Evolutionary conservation across 1,140 invertebrate genomes (phyloP).

Genomic region (Apis dorsata): DNA sequence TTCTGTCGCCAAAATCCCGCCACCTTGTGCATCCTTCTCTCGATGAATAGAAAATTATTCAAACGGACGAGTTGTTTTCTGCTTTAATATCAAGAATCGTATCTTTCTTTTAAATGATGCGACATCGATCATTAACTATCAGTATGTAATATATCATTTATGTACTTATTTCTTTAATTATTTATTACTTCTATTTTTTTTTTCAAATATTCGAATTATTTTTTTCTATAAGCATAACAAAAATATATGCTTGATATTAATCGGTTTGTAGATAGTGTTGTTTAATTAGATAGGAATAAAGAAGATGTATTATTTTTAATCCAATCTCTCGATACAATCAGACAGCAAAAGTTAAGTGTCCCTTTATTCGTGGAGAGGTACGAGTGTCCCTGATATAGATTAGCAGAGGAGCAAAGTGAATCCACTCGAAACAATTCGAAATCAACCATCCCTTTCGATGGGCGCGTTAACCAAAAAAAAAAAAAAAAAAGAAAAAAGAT

Average conservation of each 20-base stretch:
- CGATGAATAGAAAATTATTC: neutral
- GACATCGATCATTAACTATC: no score
- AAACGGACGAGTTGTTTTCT: neutral
- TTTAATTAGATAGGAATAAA: conserved; percentile 28
- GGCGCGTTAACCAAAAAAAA: conserved; percentile 33
- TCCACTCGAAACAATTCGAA: conserved; percentile 60
- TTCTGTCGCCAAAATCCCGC: neutral
- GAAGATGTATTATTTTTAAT: conserved; percentile 3
- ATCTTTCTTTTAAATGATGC: no score
- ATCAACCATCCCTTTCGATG: conserved; percentile 33
- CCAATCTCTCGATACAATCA: conserved; percentile 16
- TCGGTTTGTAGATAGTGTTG: no score
- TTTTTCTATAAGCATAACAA: no score
- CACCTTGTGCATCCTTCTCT: neutral
- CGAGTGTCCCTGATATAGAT: conserved; percentile 46
- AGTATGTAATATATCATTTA: no score
- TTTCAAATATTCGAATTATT: no score
- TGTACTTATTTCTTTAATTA: no score
- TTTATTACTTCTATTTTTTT: no score
- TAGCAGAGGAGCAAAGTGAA: conserved; percentile 33
- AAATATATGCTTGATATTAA: no score
- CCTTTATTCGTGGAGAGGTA: neutral
- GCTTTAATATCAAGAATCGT: no score
- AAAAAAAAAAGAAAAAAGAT: conserved; percentile 7
- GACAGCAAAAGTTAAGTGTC: conserved; percentile 39